phyloP scores from a whole-genome alignment of 53 echinoderm and acorn worm species.

The Apostichopus leukothele region DNA sequence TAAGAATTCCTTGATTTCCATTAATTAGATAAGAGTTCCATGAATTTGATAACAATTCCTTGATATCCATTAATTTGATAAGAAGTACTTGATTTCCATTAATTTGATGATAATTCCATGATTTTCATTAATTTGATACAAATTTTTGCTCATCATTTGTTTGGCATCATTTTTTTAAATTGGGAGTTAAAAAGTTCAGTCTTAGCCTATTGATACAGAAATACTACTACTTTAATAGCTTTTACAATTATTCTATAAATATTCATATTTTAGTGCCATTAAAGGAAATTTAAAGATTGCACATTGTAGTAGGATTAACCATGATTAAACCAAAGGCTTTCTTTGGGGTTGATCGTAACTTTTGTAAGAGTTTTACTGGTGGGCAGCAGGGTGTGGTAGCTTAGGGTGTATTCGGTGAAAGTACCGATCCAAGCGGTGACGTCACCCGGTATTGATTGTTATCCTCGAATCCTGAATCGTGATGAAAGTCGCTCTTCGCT shows the following conservation, averaged over 20 bases:
- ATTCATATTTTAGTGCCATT: background rate
- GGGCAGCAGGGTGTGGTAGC: background rate
- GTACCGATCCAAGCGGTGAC: slow-evolving; percentile 16
- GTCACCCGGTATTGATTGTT: slow-evolving; percentile 48
- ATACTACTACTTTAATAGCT: background rate
- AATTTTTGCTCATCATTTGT: too few species aligned
- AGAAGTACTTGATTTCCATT: too few species aligned
- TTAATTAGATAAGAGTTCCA: too few species aligned
- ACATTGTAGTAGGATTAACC: slow-evolving; percentile 3
- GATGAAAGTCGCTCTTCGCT: slow-evolving; percentile 65
- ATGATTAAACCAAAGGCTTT: background rate
- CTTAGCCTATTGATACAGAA: too few species aligned
- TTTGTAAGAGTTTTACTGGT: background rate
- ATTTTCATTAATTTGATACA: too few species aligned
- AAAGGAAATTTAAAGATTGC: background rate
- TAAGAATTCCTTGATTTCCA: too few species aligned
- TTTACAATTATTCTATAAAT: background rate
- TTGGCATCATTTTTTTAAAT: too few species aligned
- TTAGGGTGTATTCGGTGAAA: slow-evolving; percentile 38
- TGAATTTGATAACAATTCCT: too few species aligned
- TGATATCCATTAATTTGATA: too few species aligned
- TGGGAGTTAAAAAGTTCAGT: too few species aligned
- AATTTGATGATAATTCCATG: too few species aligned
- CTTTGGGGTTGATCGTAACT: background rate
- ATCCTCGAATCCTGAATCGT: slow-evolving; percentile 95